These are phyloP conservation scores for Barnardius zonarius DNA, from an alignment of 2,113 vertebrate species.

Conservation along the genomic window DNA sequence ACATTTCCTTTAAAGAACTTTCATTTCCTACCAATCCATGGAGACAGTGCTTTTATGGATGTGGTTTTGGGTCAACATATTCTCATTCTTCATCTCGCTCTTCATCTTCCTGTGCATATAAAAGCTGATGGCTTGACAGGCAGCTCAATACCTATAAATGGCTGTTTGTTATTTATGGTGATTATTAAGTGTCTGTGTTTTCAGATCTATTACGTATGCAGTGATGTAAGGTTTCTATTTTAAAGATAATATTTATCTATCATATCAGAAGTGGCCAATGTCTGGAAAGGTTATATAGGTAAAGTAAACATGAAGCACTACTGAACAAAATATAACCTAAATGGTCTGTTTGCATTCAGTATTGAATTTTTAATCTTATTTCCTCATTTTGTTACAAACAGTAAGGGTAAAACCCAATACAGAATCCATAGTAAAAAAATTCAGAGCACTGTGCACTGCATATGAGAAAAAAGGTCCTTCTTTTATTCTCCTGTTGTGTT, in stretches of 20 bases:
- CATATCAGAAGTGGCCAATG: constrained; percentile 20
- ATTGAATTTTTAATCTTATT: constrained; percentile 67
- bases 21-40: neutral
- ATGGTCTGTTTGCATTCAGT: constrained; percentile 41
- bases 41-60: neutral
- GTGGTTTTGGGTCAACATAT: neutral
- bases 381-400: constrained; percentile 42
- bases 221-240: constrained; percentile 61
- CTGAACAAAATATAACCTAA: constrained; percentile 39
- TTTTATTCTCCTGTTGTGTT: neutral
- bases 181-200: neutral
- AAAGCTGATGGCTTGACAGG: neutral
- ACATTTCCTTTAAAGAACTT: neutral
- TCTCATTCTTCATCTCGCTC: neutral
- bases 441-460: neutral
- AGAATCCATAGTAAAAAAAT: constrained; percentile 11
- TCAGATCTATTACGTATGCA: constrained; percentile 28
- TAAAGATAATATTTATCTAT: constrained; percentile 60
- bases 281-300: constrained; percentile 50
- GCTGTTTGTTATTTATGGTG: constrained; percentile 34
- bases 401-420: constrained; percentile 9
- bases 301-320: constrained; percentile 49
- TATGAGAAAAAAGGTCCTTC: neutral
- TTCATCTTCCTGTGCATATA: neutral
- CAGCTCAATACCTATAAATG: neutral